phyloP scores from a whole-genome alignment of 2,113 vertebrate species.

The Tachysurus vachellii region DNA sequence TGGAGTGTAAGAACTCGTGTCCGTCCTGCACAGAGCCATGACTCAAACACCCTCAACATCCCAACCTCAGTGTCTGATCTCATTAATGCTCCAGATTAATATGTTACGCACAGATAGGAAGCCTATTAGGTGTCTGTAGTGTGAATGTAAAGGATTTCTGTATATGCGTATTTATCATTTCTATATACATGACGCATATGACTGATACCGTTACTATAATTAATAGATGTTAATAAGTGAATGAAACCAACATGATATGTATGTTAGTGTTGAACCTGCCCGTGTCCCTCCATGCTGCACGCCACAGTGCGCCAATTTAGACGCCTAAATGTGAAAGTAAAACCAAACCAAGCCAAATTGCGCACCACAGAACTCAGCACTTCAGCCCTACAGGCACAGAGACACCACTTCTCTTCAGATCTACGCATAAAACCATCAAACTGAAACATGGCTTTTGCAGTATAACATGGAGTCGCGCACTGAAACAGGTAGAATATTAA shows the following conservation, averaged over 20 bases:
- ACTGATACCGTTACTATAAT: background rate
- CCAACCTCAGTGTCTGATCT: background rate
- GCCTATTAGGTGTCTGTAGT: too few species aligned
- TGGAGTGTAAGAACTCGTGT: too few species aligned
- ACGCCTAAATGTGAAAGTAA: conserved; percentile 33
- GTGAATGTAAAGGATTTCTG: background rate
- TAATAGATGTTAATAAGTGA: background rate
- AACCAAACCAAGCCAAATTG: conserved; percentile 1
- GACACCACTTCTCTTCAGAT: background rate
- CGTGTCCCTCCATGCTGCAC: background rate
- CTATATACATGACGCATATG: too few species aligned
- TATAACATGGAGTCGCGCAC: background rate
- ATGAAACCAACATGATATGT: background rate
- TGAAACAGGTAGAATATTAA: background rate
- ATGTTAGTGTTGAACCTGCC: background rate
- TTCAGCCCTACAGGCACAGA: background rate
- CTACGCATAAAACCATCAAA: background rate
- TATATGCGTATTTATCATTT: background rate
- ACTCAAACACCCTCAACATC: background rate
- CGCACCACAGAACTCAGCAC: background rate
- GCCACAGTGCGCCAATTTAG: background rate
- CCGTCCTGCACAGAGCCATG: background rate
- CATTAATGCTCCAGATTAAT: background rate
- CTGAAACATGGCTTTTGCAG: background rate
- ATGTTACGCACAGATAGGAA: background rate